Conservation (phyloP, 2,888 invertebrate species). For the Thysanoteuthis rhombus region DNA sequence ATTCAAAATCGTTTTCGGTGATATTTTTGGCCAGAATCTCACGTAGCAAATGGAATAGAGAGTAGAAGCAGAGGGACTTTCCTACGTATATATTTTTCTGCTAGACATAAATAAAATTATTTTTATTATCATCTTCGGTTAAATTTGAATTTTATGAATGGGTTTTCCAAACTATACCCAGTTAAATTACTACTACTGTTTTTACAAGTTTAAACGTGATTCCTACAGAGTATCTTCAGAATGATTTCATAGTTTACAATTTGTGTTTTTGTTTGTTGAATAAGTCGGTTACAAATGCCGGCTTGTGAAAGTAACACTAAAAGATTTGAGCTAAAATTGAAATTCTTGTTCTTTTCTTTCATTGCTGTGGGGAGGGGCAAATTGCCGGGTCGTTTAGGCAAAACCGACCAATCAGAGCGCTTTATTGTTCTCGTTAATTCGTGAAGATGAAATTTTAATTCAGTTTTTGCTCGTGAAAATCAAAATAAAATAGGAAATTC, state of each 20-base stretch:
- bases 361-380: neutral
- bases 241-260: neutral
- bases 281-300: neutral
- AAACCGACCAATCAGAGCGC: slow-evolving; percentile 21
- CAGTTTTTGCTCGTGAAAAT: neutral
- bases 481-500: neutral
- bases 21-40: neutral
- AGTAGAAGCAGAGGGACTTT: neutral
- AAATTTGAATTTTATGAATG: neutral
- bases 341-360: neutral
- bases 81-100: neutral
- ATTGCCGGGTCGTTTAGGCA: neutral
- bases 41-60: too few species aligned
- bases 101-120: neutral
- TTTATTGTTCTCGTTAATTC: neutral
- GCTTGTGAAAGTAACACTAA: neutral
- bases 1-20: neutral
- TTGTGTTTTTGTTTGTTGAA: neutral
- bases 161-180: neutral
- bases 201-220: neutral
- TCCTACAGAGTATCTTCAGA: neutral
- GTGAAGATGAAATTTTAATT: neutral
- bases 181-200: neutral
- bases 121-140: too few species aligned
- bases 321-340: neutral